Percentiles rank a stretch among this genome's conserved stretches.
These are phyloP conservation scores for Spialia ferax DNA, from an alignment of 2,888 invertebrate genomes.

Conservation along the genomic window DNA sequence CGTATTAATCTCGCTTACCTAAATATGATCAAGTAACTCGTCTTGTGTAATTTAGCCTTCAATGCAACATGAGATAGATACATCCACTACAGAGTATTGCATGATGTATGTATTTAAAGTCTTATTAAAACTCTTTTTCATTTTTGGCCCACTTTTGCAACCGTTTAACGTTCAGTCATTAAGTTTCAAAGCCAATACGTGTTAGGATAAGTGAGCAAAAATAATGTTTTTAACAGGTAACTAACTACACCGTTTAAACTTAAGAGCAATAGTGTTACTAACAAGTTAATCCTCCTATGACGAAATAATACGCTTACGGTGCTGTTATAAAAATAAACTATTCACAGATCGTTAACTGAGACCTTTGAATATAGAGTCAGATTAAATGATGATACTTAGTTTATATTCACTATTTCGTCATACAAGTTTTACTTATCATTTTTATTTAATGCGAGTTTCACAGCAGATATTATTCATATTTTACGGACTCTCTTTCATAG, in stretches of 20 bases:
- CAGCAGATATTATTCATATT: not conserved
- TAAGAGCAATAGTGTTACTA: not conserved
- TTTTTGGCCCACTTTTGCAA: slow-evolving; percentile 4
- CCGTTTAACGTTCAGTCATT: slow-evolving; percentile 1
- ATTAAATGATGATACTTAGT: not conserved
- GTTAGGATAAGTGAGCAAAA: not conserved
- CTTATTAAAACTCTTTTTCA: not conserved
- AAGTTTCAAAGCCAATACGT: not conserved
- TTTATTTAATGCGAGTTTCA: not conserved
- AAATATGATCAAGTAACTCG: too few species aligned
- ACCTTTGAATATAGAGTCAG: not conserved
- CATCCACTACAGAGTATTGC: too few species aligned
- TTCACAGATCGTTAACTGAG: not conserved
- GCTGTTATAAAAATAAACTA: not conserved
- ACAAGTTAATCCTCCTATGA: not conserved
- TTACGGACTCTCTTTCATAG: too few species aligned
- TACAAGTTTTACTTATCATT: not conserved
- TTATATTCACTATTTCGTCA: not conserved
- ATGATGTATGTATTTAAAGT: too few species aligned
- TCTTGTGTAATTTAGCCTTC: too few species aligned
- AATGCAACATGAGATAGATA: too few species aligned
- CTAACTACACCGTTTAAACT: not conserved
- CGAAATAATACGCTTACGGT: not conserved
- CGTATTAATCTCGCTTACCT: too few species aligned
- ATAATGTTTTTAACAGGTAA: not conserved